These are phyloP conservation scores for Grammomys dolichurus DNA, from an alignment of 2,113 vertebrate species.

Conservation along the genomic window DNA sequence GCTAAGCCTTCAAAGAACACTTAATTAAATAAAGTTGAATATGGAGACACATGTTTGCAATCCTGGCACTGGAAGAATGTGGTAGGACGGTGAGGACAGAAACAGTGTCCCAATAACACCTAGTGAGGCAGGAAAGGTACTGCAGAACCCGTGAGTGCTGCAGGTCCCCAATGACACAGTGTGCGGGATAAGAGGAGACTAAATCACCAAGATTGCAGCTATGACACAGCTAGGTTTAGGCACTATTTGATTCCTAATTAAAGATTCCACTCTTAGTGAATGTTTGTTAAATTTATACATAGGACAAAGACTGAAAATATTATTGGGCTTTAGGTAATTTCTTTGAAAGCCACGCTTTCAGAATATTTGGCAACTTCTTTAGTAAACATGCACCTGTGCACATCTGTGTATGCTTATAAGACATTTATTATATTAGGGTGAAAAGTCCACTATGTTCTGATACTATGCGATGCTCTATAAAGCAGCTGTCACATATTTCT, in stretches of 20 bases:
- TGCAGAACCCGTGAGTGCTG: background rate
- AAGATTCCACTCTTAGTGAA: background rate
- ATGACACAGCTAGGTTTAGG: background rate
- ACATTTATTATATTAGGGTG: background rate
- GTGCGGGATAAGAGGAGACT: background rate
- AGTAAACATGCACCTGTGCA: background rate
- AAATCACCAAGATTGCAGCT: background rate
- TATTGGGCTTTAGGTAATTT: background rate
- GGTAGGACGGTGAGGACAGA: background rate
- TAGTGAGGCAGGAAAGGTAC: background rate
- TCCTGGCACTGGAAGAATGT: background rate
- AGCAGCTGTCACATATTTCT: background rate
- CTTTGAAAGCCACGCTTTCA: constrained; percentile 30
- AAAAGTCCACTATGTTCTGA: background rate
- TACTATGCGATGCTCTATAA: background rate
- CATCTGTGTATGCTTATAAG: background rate
- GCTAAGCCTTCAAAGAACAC: background rate
- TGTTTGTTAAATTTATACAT: constrained; percentile 35
- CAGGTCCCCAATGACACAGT: background rate
- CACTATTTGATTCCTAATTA: background rate
- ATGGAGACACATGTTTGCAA: background rate
- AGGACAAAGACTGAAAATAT: constrained; percentile 29
- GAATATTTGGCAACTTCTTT: constrained; percentile 20
- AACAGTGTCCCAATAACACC: background rate
- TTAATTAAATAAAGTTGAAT: background rate